phyloP scores from a whole-genome alignment of 2,113 vertebrate species.

The Genyomyrus donnyi region DNA sequence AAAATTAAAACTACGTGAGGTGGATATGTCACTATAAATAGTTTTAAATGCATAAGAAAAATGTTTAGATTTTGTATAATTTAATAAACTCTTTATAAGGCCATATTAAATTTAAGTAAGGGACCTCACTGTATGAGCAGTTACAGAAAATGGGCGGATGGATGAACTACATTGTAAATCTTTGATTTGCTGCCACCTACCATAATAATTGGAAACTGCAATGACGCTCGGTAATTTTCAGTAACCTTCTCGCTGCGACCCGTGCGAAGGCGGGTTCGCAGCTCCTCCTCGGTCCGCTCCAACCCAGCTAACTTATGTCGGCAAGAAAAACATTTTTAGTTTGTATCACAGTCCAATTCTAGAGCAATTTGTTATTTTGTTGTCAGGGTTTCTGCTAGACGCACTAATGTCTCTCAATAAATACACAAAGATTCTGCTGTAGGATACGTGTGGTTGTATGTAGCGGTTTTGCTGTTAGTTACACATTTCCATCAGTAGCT shows the following conservation, averaged over 20 bases:
- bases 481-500: background rate
- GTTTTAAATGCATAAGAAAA: background rate
- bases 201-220: background rate
- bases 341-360: background rate
- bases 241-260: background rate
- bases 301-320: background rate
- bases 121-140: background rate
- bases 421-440: background rate
- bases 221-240: background rate
- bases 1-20: background rate
- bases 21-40: background rate
- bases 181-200: constrained; percentile 19
- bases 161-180: background rate
- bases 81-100: background rate
- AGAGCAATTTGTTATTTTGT: background rate
- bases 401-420: background rate
- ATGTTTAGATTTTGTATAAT: background rate
- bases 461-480: background rate
- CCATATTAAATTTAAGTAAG: background rate
- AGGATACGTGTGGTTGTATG: background rate
- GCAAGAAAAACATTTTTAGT: background rate
- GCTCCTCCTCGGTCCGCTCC: no score
- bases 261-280: no score
- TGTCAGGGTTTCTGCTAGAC: background rate
- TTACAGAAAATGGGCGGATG: background rate